phyloP scores from a whole-genome alignment of 2,888 invertebrate genomes.

The Cryptus viduatorius region DNA sequence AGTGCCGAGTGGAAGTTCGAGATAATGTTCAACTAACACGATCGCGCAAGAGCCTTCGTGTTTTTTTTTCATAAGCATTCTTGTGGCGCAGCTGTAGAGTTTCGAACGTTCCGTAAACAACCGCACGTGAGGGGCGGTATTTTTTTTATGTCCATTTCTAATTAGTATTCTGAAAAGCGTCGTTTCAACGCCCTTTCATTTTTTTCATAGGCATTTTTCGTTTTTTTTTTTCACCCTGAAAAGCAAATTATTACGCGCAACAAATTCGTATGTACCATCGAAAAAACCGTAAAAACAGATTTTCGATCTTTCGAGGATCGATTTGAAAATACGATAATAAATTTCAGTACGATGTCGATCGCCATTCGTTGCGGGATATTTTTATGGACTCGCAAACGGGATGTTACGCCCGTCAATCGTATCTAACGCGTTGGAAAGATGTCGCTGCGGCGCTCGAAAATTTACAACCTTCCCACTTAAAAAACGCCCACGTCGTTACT shows the following conservation, averaged over 20 bases:
- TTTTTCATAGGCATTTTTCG: not conserved
- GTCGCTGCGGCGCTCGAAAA: slow-evolving; percentile 1
- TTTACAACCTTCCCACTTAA: slow-evolving; percentile 26
- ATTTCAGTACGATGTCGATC: not conserved
- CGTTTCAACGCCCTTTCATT: not conserved
- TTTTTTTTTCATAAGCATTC: not conserved
- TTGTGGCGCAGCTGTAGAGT: not conserved
- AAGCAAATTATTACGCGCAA: not conserved
- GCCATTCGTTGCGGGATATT: not conserved
- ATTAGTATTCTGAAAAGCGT: not conserved
- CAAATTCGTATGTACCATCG: not conserved
- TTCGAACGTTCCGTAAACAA: not conserved
- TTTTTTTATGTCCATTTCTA: not conserved
- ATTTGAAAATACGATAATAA: no score
- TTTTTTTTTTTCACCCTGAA: not conserved
- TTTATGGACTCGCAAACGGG: not conserved
- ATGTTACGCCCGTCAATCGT: not conserved
- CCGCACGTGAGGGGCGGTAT: not conserved
- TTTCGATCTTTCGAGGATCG: no score
- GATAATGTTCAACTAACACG: not conserved
- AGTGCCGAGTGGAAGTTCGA: not conserved
- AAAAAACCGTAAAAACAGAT: no score
- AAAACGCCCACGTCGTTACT: slow-evolving; percentile 6
- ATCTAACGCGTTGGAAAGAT: not conserved
- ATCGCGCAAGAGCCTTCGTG: not conserved